Evolutionary conservation across 2,888 invertebrate genomes (phyloP), one percentile per base, ranked within the genome.

Genomic region (Luffia ferchaultella): DNA sequence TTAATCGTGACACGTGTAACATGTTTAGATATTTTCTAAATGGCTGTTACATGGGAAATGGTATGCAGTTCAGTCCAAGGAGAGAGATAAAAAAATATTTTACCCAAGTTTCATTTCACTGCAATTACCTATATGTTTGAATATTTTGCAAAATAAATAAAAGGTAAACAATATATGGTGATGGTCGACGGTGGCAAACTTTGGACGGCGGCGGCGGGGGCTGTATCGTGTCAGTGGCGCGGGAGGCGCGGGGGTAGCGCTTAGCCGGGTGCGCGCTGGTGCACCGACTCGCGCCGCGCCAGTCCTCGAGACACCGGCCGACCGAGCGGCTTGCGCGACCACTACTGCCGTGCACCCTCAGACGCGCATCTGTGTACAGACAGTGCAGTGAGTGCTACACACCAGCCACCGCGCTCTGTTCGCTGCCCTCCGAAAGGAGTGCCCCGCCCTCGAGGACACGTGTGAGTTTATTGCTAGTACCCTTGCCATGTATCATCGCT

Each of bases 301-400:
- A 83, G 83, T 83, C 78, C 80, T 73, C 76, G 75, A 79, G 76
- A 78, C 80, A 77, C 76, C 80, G 82, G 79, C 82, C 79, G 74
- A 66, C 78, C 67, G 82, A 77, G 73, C 82, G 80, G 80, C 80
- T 79, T 76, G 65, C 76, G 78, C 76, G 73, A 73, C 16, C 42
- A 18, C 45, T 48, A 18, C 46, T 20, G 15, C 46, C 49, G 50
- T 52, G 57, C 54, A 51, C 48, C 16, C 54, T 53, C 54, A 56
- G 51, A n/a, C 55, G 45, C 45, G 49, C 54, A 54, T 48, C 42
- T 47, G 46, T 50, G 55, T 52, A 50, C 50, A 50, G 43, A 47
- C 46, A 53, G 68, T 68, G 65, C 68, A 64, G 67, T 70, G 68
- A 62, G 70, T 70, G 68, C 51, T 46, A 50, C 57, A 52, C n/a